A percentile compares a stretch with the other conserved stretches of the same genome.
These are phyloP conservation scores for Todiramphus chloris DNA, from an alignment of 2,113 vertebrate species.

Conservation along the genomic window DNA sequence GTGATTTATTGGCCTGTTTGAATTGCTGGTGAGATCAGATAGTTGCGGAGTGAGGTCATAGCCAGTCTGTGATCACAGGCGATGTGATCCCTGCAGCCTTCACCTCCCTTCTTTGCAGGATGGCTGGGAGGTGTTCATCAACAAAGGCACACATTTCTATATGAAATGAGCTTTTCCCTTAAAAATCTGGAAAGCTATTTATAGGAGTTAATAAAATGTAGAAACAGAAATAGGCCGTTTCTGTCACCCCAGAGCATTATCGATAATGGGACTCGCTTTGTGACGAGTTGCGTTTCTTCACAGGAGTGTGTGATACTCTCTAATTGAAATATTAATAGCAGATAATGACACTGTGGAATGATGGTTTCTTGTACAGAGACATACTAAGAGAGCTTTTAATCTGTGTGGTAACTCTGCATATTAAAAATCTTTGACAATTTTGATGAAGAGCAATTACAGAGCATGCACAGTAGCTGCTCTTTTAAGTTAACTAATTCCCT, in stretches of 20 bases:
- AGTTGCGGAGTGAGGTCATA: background rate
- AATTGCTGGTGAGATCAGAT: background rate
- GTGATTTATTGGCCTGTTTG: background rate
- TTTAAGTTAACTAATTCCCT: background rate
- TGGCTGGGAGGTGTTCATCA: background rate
- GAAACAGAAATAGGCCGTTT: background rate
- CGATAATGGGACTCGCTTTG: background rate
- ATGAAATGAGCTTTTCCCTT: background rate
- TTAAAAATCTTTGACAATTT: slow-evolving; percentile 42
- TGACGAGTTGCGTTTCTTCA: background rate
- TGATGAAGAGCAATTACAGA: slow-evolving; percentile 9
- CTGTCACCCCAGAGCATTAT: background rate
- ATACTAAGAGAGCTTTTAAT: slow-evolving; percentile 16
- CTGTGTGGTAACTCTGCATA: slow-evolving; percentile 6
- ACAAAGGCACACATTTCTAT: background rate
- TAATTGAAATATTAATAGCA: slow-evolving; percentile 51
- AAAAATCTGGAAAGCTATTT: background rate
- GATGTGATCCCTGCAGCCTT: background rate
- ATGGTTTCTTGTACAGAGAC: background rate
- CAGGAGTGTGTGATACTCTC: background rate
- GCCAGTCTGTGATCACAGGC: background rate
- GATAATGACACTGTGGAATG: slow-evolving; percentile 7
- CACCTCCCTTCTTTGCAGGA: background rate
- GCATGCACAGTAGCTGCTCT: background rate
- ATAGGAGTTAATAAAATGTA: background rate